Base-by-base conservation (phyloP, 2,797 vertebrate genomes). In the Chromis chromis region DNA sequence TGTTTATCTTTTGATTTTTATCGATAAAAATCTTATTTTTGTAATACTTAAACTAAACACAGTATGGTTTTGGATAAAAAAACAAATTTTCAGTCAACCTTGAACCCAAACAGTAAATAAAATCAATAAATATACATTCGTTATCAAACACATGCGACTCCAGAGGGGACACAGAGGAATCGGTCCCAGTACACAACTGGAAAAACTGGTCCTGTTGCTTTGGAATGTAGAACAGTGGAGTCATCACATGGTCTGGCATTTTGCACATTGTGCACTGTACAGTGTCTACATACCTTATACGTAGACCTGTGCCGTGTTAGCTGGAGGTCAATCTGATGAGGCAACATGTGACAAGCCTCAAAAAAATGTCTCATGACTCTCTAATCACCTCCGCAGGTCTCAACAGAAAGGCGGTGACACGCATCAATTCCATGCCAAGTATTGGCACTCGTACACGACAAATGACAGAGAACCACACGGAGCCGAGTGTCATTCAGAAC, bases 401-500 rank as follows among this genome's bases (percentile, higher is more conserved):
- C 1, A 89, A 74, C 68, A 87, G 62, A 67, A 92, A 87, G 69
- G 66, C 57, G 0, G 71, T 91, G 59, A 91, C 81, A 0, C 86
- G 84, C 10, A 84, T 88, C 55, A 87, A 88, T 70, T 94, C 93
- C 33, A 79, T 89, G 88, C 86, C 91, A 4, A 88, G 2, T 46
- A 50, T 89, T 3, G 60, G 82, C 21, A 79, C 81, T 17, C 33
- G 0, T 21, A 19, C 70, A 49, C 56, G 33, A 16, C 81, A 66
- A 27, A n/a, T 5, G 36, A 72, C 59, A 2, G 71, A 65, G 19
- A 68, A n/a, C 48, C 82, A 9, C 1, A 10, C 6, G 0, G 70
- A 73, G 40, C 71, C 55, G 39, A 65, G 44, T 2, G 49, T 61
- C 50, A 19, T 19, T 27, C 77, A 50, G n/a, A 79, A 57, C 48